These are phyloP conservation scores for Prunella strophiata DNA, from an alignment of 2,797 vertebrate genomes.

Conservation along the genomic window DNA sequence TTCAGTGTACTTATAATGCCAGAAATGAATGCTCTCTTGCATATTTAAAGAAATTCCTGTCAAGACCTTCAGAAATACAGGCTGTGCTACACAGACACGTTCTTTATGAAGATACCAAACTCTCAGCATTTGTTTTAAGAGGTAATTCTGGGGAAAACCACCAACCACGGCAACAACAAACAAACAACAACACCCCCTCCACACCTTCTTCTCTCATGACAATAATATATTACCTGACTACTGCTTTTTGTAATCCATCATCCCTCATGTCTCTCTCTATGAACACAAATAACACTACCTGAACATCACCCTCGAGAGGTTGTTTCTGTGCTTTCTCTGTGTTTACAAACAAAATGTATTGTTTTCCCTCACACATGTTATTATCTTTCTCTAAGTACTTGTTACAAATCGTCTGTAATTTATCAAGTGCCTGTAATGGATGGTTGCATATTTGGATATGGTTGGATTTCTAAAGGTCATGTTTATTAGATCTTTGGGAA, in stretches of 20 bases:
- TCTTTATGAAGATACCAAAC: neutral
- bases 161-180: neutral
- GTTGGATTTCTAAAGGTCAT: neutral
- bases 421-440: neutral
- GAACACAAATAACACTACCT: neutral
- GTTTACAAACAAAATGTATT: neutral
- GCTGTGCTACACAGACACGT: neutral
- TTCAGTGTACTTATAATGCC: neutral
- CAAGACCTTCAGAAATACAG: neutral
- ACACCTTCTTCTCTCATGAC: neutral
- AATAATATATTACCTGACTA: neutral
- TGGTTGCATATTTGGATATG: neutral
- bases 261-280: neutral
- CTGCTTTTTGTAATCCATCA: neutral
- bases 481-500: neutral
- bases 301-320: neutral
- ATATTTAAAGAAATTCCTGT: neutral
- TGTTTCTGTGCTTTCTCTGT: neutral
- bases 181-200: neutral
- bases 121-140: neutral
- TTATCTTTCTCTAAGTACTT: neutral
- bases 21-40: neutral
- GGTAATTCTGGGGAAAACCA: neutral
- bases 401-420: neutral
- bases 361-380: neutral